These are phyloP conservation scores for Brachirus orientalis DNA, from an alignment of 2,113 vertebrate species.

Conservation along the genomic window DNA sequence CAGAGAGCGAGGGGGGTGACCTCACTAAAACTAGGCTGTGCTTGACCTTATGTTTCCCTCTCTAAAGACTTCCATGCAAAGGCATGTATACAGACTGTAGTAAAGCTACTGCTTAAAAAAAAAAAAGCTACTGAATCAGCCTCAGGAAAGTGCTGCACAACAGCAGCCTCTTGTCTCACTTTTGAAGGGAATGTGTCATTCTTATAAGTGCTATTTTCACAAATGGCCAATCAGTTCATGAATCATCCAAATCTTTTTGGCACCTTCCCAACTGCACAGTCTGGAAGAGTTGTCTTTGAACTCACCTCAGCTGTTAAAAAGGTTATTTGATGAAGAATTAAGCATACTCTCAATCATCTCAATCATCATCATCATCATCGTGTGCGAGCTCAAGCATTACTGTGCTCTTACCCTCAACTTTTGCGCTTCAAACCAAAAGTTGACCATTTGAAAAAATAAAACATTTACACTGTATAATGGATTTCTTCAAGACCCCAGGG, in stretches of 20 bases:
- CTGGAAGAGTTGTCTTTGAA: conserved; percentile 57
- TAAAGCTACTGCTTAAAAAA: conserved; percentile 29
- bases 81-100: conserved; percentile 36
- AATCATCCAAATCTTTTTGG: conserved; percentile 69
- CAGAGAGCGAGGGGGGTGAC: conserved; percentile 34
- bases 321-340: conserved; percentile 54
- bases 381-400: background rate
- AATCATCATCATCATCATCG: conserved; percentile 26
- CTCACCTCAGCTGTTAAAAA: conserved; percentile 36
- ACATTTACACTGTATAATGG: conserved; percentile 30
- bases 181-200: conserved; percentile 41
- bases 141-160: conserved; percentile 31
- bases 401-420: background rate
- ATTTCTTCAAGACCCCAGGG: background rate
- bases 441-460: conserved; percentile 38
- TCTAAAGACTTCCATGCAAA: conserved; percentile 51
- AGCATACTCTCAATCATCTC: no score
- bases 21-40: conserved; percentile 27
- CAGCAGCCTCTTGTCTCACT: conserved; percentile 20
- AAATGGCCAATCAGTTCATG: conserved; percentile 60
- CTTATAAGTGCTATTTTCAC: conserved; percentile 52
- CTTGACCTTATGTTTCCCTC: conserved; percentile 37
- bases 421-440: conserved; percentile 34
- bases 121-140: conserved; percentile 21
- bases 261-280: conserved; percentile 48